A percentile compares a stretch with the other conserved stretches of the same genome.
Evolutionary conservation across 2,888 invertebrate species (phyloP).

Genomic region (Nowickia ferox): DNA sequence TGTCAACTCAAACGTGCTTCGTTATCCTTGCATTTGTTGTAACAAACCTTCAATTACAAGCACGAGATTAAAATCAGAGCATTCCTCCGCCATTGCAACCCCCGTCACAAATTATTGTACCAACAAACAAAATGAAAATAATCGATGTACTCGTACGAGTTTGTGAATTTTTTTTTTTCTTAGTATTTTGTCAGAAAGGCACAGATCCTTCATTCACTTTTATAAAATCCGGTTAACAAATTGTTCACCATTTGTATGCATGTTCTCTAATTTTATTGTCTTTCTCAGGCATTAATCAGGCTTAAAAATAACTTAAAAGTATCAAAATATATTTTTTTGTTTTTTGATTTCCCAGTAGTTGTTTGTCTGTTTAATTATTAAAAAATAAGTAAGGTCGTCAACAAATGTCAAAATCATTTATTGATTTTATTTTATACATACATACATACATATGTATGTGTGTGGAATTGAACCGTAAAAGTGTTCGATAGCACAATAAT

Average conservation of each 20-base stretch:
- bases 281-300: slow-evolving; percentile 47
- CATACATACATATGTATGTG: no score
- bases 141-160: slow-evolving; percentile 3
- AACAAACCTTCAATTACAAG: slow-evolving; percentile 75
- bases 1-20: slow-evolving; percentile 24
- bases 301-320: slow-evolving; percentile 32
- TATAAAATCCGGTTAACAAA: neutral
- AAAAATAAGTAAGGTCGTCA: neutral
- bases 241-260: neutral
- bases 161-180: neutral
- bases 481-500: no score
- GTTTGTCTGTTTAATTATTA: neutral
- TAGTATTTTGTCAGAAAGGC: neutral
- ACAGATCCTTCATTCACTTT: slow-evolving; percentile 6
- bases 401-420: neutral
- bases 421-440: no score
- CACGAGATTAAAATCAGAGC: slow-evolving; percentile 76
- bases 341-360: neutral
- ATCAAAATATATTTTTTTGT: neutral
- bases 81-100: slow-evolving; percentile 3
- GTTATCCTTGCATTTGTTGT: slow-evolving; percentile 17
- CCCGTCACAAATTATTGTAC: slow-evolving; percentile 4
- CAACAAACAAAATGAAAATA: slow-evolving; percentile 5
- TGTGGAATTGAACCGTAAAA: no score
- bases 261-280: neutral